Base-by-base conservation (phyloP, 2,113 vertebrate species). In the Holacanthus passer region DNA sequence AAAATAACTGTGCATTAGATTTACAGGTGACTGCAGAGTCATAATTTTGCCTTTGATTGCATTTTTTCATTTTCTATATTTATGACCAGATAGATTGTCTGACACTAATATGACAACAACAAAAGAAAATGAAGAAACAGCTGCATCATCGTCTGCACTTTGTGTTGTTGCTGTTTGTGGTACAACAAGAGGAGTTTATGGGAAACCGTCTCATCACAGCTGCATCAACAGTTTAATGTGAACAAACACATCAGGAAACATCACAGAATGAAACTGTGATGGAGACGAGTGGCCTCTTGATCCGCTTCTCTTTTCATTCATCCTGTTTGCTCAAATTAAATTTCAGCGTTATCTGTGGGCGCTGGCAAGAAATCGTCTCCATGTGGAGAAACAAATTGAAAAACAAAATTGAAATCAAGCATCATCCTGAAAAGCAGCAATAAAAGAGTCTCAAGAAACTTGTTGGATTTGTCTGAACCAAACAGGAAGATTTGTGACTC, bases 281-380 rank as follows among this genome's bases (percentile, higher is more conserved):
- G 2, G 35, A 24, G 37, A 14, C 2, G 11, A 45, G 58, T 11
- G 16, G 20, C 14, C n/a, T 16, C 9, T 9, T 9, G 27, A 66
- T 24, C 67, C 17, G 2, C 35, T 20, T 73, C 43, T n/a, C 66
- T 83, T 55, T 32, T 31, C 59, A 59, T 70, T 63, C 77, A 63
- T 7, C 76, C 55, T 24, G 19, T 45, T 20, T 14, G 58, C 58
- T 55, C 55, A 5, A 35, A 59, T 47, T 55, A 52, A 39, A 20
- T n/a, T 35, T 45, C 62, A 41, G 5, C 7, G 39, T 50, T 59
- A 67, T 67, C 74, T 2, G 27, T 5, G 19, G 20, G 27, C n/a
- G 48, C 17, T 5, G 16, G n/a, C 6, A 27, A n/a, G 68, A 45
- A 59, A 8, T 77, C 75, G 8, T 4, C 64, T 68, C 52, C 41